Conservation (phyloP, 2,797 vertebrate species). For the Dermochelys coriacea region DNA sequence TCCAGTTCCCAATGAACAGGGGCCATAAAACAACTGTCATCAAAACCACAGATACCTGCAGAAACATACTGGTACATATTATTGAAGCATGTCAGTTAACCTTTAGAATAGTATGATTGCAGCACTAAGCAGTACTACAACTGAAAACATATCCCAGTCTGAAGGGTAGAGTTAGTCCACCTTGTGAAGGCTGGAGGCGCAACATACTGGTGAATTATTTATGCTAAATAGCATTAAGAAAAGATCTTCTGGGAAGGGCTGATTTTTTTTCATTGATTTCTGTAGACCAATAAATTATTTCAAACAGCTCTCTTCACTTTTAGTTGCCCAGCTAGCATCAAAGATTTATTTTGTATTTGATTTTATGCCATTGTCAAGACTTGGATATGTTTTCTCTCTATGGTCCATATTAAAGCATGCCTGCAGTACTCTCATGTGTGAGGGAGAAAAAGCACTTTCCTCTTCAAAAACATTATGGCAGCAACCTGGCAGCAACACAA, state of each 20-base stretch:
- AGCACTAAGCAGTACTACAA: neutral
- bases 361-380: neutral
- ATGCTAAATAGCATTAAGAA: neutral
- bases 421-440: fast-evolving
- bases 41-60: neutral
- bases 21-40: neutral
- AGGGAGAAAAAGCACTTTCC: neutral
- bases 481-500: neutral
- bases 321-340: neutral
- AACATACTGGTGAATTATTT: constrained; percentile 12
- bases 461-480: neutral
- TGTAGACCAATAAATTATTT: neutral
- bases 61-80: neutral
- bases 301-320: neutral
- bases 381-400: neutral
- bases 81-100: neutral
- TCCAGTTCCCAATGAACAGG: neutral
- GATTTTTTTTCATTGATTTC: constrained; percentile 8
- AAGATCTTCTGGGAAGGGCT: constrained; percentile 25
- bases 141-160: neutral
- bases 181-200: neutral
- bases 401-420: neutral
- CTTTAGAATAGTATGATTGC: neutral
- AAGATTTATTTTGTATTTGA: neutral
- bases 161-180: neutral